Evolutionary conservation across 1,140 invertebrate genomes (phyloP), one percentile per base, ranked within the genome.

Genomic region (Hypothenemus hampei): DNA sequence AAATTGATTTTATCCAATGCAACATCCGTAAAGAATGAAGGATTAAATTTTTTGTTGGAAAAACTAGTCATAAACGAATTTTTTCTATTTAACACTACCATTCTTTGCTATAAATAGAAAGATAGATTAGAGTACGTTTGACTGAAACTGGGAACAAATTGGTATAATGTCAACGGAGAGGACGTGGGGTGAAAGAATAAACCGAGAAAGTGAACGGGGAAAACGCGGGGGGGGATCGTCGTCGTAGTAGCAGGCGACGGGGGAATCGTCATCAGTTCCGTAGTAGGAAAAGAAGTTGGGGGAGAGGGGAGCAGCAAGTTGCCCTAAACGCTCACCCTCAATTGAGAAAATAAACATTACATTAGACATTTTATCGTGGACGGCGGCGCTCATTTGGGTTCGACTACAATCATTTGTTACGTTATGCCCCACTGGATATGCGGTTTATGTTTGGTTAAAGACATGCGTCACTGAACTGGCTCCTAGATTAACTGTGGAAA

Each of bases 261-360:
- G n/a, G n/a, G n/a, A n/a, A 29, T 29, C 26, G n/a, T 29, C 26
- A 29, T 29, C 26, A 29, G 26, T n/a, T n/a, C n/a, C n/a, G n/a
- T 29, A 29, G 26, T n/a, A 29, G 11, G 23, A 20, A 33, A 24
- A 29, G 26, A 39, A 10, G 36, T 35, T 20, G 43, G 23, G 24
- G 41, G 48, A 21, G 44, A 55, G 36, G 35, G 35, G 22, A 48
- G 29, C 23, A 26, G 46, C 20, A 40, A 20, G 11, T n/a, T 15
- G 24, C 23, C 29, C 44, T 58, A 58, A 54, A 55, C 39, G 51
- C 40, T 53, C 54, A 51, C 47, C 59, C 55, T 55, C 56, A 49
- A 57, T 50, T 51, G 59, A 61, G 55, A 58, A 61, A 61, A 61
- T 61, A 61, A 61, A 61, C 59, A 61, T 61, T 58, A 61, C 52